Percentiles rank a stretch among this genome's conserved stretches.
phyloP scores from a whole-genome alignment of 1,140 invertebrate genomes.

The Uloborus diversus region DNA sequence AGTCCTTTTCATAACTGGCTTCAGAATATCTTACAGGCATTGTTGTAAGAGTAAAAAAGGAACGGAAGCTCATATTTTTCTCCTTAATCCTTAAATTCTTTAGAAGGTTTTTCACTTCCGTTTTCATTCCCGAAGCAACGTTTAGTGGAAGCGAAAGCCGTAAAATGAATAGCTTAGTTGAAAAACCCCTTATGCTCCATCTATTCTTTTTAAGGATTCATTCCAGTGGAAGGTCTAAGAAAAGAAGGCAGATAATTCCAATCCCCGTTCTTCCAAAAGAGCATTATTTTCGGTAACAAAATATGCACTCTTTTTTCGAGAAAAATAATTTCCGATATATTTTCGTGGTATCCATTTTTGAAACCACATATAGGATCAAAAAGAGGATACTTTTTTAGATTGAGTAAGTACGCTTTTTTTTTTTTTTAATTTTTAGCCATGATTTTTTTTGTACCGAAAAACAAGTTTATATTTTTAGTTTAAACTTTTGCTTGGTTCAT shows the following conservation, averaged over 20 bases:
- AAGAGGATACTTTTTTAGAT: not conserved
- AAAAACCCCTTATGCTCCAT: slow-evolving; percentile 33
- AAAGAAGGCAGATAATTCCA: slow-evolving; percentile 30
- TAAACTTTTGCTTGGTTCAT: no score
- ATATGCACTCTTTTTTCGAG: slow-evolving; percentile 25
- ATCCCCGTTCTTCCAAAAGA: not conserved
- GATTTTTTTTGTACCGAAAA: no score
- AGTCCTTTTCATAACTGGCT: not conserved
- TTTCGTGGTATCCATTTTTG: no score
- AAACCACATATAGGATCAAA: no score
- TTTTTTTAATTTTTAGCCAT: not conserved
- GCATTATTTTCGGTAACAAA: slow-evolving; percentile 3
- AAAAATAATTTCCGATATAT: slow-evolving; percentile 20
- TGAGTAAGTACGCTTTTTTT: slow-evolving; percentile 1
- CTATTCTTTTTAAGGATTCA: slow-evolving; percentile 40
- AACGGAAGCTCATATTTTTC: slow-evolving; percentile 20
- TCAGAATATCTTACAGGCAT: not conserved
- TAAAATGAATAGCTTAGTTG: slow-evolving; percentile 50
- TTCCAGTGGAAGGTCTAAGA: slow-evolving; percentile 17
- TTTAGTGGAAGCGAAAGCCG: slow-evolving; percentile 28
- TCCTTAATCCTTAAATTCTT: slow-evolving; percentile 22
- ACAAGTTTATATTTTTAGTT: no score
- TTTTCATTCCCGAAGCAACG: slow-evolving; percentile 2
- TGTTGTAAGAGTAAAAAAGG: not conserved
- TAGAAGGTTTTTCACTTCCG: slow-evolving; percentile 1